Evolutionary conservation across 2,113 vertebrate species (phyloP).

Genomic region (Mastomys coucha): DNA sequence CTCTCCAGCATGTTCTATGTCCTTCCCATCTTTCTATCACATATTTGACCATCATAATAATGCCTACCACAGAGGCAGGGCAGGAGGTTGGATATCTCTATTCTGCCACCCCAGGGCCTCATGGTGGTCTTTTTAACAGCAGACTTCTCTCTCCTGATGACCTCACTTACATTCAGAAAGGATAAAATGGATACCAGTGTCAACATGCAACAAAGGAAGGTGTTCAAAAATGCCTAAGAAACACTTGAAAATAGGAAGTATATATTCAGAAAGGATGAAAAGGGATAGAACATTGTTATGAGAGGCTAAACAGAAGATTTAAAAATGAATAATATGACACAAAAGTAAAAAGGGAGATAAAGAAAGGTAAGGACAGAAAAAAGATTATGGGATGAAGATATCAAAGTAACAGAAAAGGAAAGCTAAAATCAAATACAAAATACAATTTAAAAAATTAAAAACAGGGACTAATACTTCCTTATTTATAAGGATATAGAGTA

Average conservation of each 20-base stretch:
- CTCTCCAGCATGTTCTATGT: no score
- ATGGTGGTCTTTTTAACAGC: neutral
- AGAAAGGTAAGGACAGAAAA: neutral
- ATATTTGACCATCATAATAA: no score
- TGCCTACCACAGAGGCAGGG: no score
- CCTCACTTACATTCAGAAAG: neutral
- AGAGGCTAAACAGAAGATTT: neutral
- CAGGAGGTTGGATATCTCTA: no score
- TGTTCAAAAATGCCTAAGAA: neutral
- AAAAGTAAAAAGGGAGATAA: neutral
- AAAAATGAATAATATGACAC: neutral
- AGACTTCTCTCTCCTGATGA: neutral
- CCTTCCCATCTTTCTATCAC: no score
- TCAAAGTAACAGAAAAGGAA: neutral
- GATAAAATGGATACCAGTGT: neutral
- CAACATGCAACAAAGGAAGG: neutral
- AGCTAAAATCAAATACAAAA: neutral
- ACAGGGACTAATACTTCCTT: neutral
- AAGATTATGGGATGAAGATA: neutral
- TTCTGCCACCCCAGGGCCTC: no score
- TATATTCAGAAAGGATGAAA: neutral
- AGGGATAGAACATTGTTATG: neutral
- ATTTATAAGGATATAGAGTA: neutral
- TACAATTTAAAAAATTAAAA: neutral
- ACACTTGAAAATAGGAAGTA: neutral